A percentile compares a stretch with the other conserved stretches of the same genome.
phyloP scores from a whole-genome alignment of 1,140 invertebrate species.

The Neoseiulus cucumeris region DNA sequence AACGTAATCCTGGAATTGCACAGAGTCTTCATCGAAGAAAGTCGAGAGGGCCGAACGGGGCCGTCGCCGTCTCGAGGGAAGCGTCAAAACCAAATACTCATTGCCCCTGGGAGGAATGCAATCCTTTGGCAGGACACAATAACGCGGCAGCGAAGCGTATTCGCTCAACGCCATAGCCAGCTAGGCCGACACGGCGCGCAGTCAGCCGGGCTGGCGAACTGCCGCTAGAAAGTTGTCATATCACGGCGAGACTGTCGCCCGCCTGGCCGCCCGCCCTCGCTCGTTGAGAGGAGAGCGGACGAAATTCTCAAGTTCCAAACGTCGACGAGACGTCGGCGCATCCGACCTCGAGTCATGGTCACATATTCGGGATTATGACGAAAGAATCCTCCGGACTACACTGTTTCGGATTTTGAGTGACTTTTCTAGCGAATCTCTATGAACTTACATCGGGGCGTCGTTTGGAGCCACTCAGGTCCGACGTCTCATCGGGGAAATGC shows the following conservation, averaged over 20 bases:
- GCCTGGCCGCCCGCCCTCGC: not conserved
- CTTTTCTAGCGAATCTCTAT: not conserved
- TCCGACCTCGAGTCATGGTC: too few relatives aligned
- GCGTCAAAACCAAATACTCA: not conserved
- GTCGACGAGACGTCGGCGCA: too few relatives aligned
- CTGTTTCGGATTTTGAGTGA: too few relatives aligned
- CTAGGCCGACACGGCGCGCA: too few relatives aligned
- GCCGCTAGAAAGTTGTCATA: too few relatives aligned
- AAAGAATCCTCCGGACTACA: too few relatives aligned
- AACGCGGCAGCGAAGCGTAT: not conserved
- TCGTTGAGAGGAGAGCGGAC: not conserved
- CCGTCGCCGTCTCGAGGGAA: not conserved
- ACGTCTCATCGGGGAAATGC: conserved; percentile 39
- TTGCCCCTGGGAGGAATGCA: not conserved
- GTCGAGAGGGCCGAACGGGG: not conserved
- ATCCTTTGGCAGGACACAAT: not conserved
- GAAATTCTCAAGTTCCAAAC: too few relatives aligned
- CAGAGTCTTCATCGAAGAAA: not conserved
- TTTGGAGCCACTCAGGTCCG: conserved; percentile 28
- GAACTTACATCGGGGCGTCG: conserved; percentile 28
- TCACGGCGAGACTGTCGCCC: too few relatives aligned
- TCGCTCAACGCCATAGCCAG: not conserved
- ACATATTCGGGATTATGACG: too few relatives aligned
- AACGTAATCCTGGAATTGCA: not conserved
- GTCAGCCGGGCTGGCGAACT: too few relatives aligned